phyloP scores from a whole-genome alignment of 2,888 invertebrate genomes.

The Drosophila koepferae region DNA sequence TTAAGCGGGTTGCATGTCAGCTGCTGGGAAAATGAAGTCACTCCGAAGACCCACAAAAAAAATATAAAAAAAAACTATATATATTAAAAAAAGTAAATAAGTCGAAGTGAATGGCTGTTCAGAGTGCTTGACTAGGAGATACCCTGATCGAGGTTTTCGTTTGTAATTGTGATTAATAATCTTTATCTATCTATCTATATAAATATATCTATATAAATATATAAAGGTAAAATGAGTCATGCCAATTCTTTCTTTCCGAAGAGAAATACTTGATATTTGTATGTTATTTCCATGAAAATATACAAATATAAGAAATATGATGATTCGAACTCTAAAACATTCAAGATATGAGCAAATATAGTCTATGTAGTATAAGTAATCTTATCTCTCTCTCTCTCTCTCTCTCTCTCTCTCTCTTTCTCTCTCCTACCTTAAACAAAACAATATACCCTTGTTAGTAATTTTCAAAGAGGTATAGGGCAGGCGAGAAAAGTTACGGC shows the following conservation, averaged over 20 bases:
- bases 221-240: not conserved
- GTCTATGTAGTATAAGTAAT: not conserved
- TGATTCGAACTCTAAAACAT: not conserved
- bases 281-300: not conserved
- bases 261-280: not conserved
- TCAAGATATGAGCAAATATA: not conserved
- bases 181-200: not conserved
- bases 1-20: conserved; percentile 76
- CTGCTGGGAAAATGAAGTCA: conserved; percentile 79
- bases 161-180: not conserved
- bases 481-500: conserved; percentile 70
- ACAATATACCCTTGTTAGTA: not conserved
- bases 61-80: conserved; percentile 17
- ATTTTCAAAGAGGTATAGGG: conserved; percentile 12
- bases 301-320: not conserved
- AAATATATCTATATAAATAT: not conserved
- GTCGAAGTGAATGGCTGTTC: not conserved
- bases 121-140: not conserved
- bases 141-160: not conserved
- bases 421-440: not conserved
- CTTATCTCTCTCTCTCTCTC: not conserved
- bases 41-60: conserved; percentile 45
- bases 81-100: conserved; percentile 10
- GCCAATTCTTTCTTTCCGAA: not conserved
- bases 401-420: too few species aligned